Evolutionary conservation across 2,113 vertebrate species (phyloP), one percentile per base, ranked within the genome.

Genomic region (Trogon melanurus): DNA sequence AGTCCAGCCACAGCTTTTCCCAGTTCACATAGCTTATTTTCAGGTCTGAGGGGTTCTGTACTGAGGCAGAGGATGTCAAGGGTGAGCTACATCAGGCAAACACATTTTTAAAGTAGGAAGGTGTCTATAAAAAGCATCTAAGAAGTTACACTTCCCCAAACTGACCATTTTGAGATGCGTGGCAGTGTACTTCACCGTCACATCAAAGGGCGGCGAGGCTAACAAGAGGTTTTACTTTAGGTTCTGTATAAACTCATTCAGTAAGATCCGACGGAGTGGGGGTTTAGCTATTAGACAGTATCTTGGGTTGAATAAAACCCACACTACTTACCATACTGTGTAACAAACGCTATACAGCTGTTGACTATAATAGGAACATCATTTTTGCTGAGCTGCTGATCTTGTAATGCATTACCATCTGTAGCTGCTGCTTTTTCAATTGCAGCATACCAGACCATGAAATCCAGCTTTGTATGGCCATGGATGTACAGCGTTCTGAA

Each of bases 271-370:
- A 86, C 16, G 26, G 54, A 57, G n/a, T 54, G 14, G 53, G 22
- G 15, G 25, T 34, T 94, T 84, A 38, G 51, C 62, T 89, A 93
- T 70, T 78, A 73, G 19, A 85, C 22, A 78, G 93, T 38, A 92
- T 70, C 73, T 78, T 47, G 60, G 36, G 70, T 71, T 96, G 87
- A 97, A 95, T 80, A 95, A 96, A 97, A 86, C 69, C 74, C 32
- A 65, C 84, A 92, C 58, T 91, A 97, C 98, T 98, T 97, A 99
- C 99, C 99, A 85, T 99, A 99, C 97, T 99, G 99, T 27, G 99
- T 99, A 98, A 99, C 99, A 97, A 99, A 99, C 53, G 99, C 98
- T 92, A 99, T 98, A 97, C 99, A 99, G 98, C 99, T 99, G 98
- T 99, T 99, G 73, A 99, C 98, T 30, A 99, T 98, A 95, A 99